These are phyloP conservation scores for Sesamia inferens DNA, from an alignment of 2,888 invertebrate genomes.

Conservation along the genomic window DNA sequence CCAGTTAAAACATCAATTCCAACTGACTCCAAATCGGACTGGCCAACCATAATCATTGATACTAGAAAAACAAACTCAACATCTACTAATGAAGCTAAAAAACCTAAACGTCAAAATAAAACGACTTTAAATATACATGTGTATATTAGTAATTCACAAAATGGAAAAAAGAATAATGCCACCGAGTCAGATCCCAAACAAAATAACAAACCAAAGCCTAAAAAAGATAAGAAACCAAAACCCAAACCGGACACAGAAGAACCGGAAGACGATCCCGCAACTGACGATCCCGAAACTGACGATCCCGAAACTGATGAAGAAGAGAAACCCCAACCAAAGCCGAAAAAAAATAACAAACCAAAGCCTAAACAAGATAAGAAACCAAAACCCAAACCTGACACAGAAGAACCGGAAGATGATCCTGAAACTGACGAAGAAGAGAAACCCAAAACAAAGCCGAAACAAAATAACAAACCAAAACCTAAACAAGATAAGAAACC, in stretches of 20 bases:
- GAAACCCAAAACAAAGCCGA: neutral
- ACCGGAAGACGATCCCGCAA: too few species aligned
- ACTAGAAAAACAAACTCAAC: constrained; percentile 33
- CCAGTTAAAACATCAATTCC: constrained; percentile 59
- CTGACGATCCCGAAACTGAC: too few species aligned
- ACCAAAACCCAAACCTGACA: neutral
- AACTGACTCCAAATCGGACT: constrained; percentile 39
- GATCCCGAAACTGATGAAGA: too few species aligned
- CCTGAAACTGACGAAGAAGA: neutral
- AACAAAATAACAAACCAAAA: too few species aligned
- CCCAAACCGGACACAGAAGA: too few species aligned
- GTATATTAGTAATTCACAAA: constrained; percentile 11
- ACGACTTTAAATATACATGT: constrained; percentile 40
- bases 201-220: neutral
- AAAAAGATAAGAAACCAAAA: neutral
- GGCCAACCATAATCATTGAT: constrained; percentile 69
- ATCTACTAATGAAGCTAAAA: neutral
- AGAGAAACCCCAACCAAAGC: neutral
- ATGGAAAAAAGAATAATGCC: neutral
- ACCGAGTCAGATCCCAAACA: neutral
- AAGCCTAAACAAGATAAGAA: neutral
- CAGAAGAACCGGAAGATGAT: neutral
- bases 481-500: too few species aligned
- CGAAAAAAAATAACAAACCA: neutral
- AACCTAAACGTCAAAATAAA: constrained; percentile 6